A percentile compares a stretch with the other conserved stretches of the same genome.
Conservation (phyloP, 2,888 invertebrate genomes). For the Melieria crassipennis region DNA sequence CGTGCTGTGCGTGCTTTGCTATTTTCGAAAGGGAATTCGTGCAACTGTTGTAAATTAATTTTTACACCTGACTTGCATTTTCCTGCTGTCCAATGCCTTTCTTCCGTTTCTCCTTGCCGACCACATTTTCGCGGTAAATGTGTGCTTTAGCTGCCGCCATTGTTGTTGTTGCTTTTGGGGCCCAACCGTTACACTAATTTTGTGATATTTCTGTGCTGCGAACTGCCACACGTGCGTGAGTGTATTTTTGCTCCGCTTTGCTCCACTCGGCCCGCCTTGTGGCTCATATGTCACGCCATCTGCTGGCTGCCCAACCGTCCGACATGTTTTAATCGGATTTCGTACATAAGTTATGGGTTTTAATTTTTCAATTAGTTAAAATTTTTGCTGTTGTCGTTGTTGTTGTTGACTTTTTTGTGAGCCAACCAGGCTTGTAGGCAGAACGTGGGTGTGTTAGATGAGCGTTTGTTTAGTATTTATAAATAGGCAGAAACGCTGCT, state of each 20-base stretch:
- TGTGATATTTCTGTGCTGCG: too few relatives aligned
- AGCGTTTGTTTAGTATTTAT: background rate
- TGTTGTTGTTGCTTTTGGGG: too few relatives aligned
- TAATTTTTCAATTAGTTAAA: slow-evolving; percentile 20
- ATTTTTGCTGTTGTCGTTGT: background rate
- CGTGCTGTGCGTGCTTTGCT: too few relatives aligned
- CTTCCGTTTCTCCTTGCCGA: background rate
- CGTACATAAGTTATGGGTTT: slow-evolving; percentile 15
- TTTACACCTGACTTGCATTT: slow-evolving; percentile 39
- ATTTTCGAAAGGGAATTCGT: too few relatives aligned
- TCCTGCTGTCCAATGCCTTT: background rate
- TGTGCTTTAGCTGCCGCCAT: background rate
- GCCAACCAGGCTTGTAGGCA: background rate
- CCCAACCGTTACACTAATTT: too few relatives aligned
- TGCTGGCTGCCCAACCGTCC: slow-evolving; percentile 6
- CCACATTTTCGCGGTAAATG: too few relatives aligned
- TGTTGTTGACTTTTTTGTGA: background rate
- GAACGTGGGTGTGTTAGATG: background rate
- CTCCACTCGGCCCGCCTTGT: slow-evolving; percentile 14
- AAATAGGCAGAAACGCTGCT: background rate
- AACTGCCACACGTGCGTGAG: background rate
- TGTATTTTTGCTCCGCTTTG: slow-evolving; percentile 2
- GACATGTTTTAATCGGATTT: slow-evolving; percentile 33
- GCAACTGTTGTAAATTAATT: slow-evolving; percentile 37
- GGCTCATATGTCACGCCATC: slow-evolving; percentile 3